These are phyloP conservation scores for Cricetomys ansorgei DNA, from an alignment of 2,113 vertebrate species.

Conservation along the genomic window DNA sequence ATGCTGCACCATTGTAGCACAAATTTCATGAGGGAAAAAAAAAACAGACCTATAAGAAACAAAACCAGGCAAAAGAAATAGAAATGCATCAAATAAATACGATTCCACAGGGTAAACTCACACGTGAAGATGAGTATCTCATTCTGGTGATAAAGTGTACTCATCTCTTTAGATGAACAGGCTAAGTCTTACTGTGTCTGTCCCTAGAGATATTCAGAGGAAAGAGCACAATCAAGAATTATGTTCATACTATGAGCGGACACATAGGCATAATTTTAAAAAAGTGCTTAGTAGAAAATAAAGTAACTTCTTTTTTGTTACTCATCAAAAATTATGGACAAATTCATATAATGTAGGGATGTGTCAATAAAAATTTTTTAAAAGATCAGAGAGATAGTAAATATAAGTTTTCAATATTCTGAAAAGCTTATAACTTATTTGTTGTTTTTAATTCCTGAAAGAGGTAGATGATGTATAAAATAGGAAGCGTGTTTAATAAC, in stretches of 20 bases:
- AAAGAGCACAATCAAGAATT: not conserved
- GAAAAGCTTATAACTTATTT: not conserved
- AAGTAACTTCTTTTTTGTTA: not conserved
- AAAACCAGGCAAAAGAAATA: not conserved
- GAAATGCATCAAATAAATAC: not conserved
- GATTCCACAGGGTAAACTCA: not conserved
- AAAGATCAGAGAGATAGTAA: not conserved
- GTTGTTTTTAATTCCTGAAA: conserved; percentile 46
- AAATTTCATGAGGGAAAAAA: not conserved
- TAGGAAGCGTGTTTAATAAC: not conserved
- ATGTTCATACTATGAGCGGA: not conserved
- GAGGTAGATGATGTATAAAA: not conserved
- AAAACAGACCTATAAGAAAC: not conserved
- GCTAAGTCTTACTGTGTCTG: not conserved
- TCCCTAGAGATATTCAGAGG: not conserved
- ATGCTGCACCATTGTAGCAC: not conserved
- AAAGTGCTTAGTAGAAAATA: not conserved
- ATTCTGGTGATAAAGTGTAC: not conserved
- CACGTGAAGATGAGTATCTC: not conserved
- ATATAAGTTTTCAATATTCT: not conserved
- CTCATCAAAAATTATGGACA: not conserved
- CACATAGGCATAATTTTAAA: not conserved
- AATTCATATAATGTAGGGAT: not conserved
- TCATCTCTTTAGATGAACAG: not conserved
- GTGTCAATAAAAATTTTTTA: not conserved